Base-by-base conservation (phyloP, 2,797 vertebrate species). In the Periparus ater region DNA sequence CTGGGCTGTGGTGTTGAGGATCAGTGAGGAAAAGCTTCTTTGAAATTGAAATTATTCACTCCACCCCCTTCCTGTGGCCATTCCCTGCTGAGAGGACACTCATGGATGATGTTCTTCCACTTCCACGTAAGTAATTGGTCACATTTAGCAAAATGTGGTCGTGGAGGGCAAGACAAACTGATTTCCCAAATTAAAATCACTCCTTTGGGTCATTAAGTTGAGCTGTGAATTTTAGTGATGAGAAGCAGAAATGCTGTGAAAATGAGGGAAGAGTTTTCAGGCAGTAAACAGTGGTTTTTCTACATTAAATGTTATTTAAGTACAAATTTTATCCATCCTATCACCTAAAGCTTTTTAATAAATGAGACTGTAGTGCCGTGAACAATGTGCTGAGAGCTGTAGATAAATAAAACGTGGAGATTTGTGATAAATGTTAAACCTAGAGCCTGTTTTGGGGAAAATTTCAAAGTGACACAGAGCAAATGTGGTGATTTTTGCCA, bases 401-500 rank as follows among this genome's bases (percentile, higher is more conserved):
- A 48, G n/a, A 65, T 34, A 58, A 66, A 57, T 12, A 71, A 40
- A 34, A 45, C 2, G 8, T 13, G 30, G 22, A 67, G 36, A 62
- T 17, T 9, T 71, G 34, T 23, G 60, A 60, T 20, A 66, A 54
- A 29, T 25, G 12, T 53, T 60, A 82, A 72, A 71, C 34, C 7
- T 11, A 47, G 47, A 71, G 27, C 15, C 82, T 70, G 53, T 19
- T 88, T 81, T 61, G 45, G 85, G 91, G 60, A 78, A 48, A 93
- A 67, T 78, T 95, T 92, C 87, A 68, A 36, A 88, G 74, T 58
- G 53, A 29, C 70, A 20, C 17, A 32, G 86, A 83, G 65, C 54
- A 74, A 68, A 83, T 68, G 62, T 89, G 79, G 47, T 72, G 25
- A 78, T 95, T 85, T 92, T 94, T 95, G 60, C 71, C 79, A 87